Evolutionary conservation across 1,140 invertebrate species (phyloP), one percentile per base, ranked within the genome.

Genomic region (Ceratina calcarata): DNA sequence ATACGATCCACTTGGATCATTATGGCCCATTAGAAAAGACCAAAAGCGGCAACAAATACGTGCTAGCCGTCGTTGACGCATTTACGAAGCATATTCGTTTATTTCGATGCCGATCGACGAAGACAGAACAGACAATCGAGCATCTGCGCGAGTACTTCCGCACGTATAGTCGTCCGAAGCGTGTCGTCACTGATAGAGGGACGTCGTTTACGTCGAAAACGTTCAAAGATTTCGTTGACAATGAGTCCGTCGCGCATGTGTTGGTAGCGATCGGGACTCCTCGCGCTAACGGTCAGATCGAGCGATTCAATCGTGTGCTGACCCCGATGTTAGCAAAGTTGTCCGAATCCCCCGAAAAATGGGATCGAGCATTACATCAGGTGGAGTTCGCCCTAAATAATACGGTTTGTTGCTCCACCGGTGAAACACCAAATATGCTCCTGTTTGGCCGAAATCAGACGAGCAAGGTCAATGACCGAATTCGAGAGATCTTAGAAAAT

Each of bases 21-120:
- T 20, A 15, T 1, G 62, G 62, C 0, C 53, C 64, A 2, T n/a
- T 75, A 1, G 49, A 75, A 13, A 66, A 66, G 57, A 75, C 51
- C 0, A 27, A 62, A 10, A 20, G 10, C 0, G 72, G 51, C 2
- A 37, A 58, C 13, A 75, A 75, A 32, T 49, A 58, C 51, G 10
- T 75, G 8, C n/a, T 65, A 0, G 12, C 49, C 0, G 10, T 66
- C 0, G 27, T 75, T 18, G 61, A 75, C 13, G 62, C 1, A 3
- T 66, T 75, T 57, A 75, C 62, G 3, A 75, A 75, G 16, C 65
- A 57, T 45, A 20, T 75, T 8, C 32, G 18, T n/a, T 45, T 66
- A 2, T 75, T 16, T 24, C 24, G 51, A 8, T 66, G 72, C 27
- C 65, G 66, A 51, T 51, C 62, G 1, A 75, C 72, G 0, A 24